Evolutionary conservation across 2,797 vertebrate species (phyloP), one percentile per base, ranked within the genome.

Genomic region (Lophius americanus): DNA sequence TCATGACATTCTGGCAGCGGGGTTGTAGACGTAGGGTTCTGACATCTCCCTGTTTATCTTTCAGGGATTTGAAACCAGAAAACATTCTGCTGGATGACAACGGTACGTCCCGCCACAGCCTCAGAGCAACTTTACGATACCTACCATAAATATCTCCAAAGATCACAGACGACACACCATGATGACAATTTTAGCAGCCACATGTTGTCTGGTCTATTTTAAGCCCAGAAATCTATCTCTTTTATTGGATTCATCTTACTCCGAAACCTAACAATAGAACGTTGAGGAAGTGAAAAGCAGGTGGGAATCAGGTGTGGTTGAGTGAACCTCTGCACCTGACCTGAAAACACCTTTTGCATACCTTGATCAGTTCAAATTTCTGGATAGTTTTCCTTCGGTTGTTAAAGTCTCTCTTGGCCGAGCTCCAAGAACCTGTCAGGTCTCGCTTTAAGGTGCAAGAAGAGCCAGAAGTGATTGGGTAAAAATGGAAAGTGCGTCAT

Each of bases 1-100:
- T 5, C 8, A 9, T 5, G 13, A 13, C 7, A 47, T 47, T 23
- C 47, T 14, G 46, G 5, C 13, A n/a, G 14, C 46, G 14, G n/a
- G 2, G n/a, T 7, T 44, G 43, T 44, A 11, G 41, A 38, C 41
- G 9, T 42, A 33, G 3, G n/a, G n/a, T 73, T 23, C 2, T 14
- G 3, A 52, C 10, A 42, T 5, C 23, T 5, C 5, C 59, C 6
- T 73, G 4, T 78, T 82, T 73, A 7, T 77, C 73, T 77, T 65
- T 2, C 89, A 99, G 98, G 85, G 98, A 99, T 78, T 82, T 99
- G 86, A 99, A 99, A 86, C 98, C 98, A 76, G 98, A 99, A 79
- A 99, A 99, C 79, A 98, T 99, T 79, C 89, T 99, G 60, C 76
- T 99, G 86, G 98, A 94, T 60, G 91, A 94, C 78, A 54, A 89